These are phyloP conservation scores for Malacoraja senta DNA, from an alignment of 2,797 vertebrate species.

Conservation along the genomic window DNA sequence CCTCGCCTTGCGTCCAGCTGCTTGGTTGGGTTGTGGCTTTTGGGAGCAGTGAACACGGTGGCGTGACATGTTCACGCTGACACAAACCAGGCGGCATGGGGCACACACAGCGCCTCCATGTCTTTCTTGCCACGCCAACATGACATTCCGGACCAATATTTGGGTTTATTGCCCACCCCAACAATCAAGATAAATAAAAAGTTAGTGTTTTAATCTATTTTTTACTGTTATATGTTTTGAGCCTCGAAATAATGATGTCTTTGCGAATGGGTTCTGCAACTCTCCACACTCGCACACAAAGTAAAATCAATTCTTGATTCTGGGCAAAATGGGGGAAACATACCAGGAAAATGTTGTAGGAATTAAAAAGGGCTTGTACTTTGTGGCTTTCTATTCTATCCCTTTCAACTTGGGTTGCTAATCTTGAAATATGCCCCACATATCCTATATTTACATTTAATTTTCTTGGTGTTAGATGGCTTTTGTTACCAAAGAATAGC, in stretches of 20 bases:
- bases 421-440: not conserved
- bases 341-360: not conserved
- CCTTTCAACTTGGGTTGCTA: not conserved
- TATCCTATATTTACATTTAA: not conserved
- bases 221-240: not conserved
- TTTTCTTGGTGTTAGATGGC: not conserved
- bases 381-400: not conserved
- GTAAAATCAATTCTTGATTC: not conserved
- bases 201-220: not conserved
- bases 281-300: not conserved
- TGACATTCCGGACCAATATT: constrained; percentile 25
- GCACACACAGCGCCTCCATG: constrained; percentile 7
- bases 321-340: constrained; percentile 6
- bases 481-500: constrained; percentile 15
- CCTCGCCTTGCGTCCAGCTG: not conserved
- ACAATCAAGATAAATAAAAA: not conserved
- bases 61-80: constrained; percentile 31
- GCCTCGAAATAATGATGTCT: not conserved
- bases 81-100: constrained; percentile 29
- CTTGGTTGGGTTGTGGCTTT: constrained; percentile 28
- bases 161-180: not conserved
- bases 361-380: not conserved
- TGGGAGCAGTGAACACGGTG: constrained; percentile 1
- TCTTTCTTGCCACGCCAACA: constrained; percentile 37
- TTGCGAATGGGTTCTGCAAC: constrained; percentile 17